phyloP scores from a whole-genome alignment of 1,140 invertebrate species.

The Lordiphosa clarofinis region DNA sequence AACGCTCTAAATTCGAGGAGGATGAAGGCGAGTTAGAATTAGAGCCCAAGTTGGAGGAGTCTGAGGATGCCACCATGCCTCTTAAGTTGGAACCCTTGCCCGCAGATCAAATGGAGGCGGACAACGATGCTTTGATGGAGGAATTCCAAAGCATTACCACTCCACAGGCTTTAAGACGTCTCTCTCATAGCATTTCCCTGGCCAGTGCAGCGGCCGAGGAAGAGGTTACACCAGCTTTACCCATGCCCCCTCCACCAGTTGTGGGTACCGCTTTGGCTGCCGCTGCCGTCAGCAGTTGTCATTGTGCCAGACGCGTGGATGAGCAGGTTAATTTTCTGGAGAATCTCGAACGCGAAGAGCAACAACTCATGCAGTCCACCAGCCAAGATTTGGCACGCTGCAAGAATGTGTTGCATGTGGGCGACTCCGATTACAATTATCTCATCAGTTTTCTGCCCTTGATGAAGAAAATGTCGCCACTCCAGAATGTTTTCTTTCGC shows the following conservation, averaged over 20 bases:
- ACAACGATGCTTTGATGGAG: constrained; percentile 59
- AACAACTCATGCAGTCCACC: constrained; percentile 71
- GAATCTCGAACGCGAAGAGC: constrained; percentile 61
- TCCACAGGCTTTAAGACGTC: constrained; percentile 58
- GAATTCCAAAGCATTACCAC: constrained; percentile 62
- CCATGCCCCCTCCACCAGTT: neutral
- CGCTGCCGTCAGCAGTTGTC: constrained; percentile 50
- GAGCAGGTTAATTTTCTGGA: constrained; percentile 71
- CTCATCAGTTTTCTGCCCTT: constrained; percentile 71
- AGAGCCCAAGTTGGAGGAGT: constrained; percentile 3
- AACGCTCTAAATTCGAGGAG: constrained; percentile 31
- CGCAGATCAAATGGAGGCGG: constrained; percentile 61
- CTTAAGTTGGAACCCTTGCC: constrained; percentile 30
- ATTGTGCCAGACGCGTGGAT: constrained; percentile 68
- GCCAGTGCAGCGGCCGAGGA: constrained; percentile 62
- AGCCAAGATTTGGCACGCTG: constrained; percentile 61
- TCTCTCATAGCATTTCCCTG: constrained; percentile 64
- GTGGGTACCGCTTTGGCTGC: constrained; percentile 30
- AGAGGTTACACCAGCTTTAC: constrained; percentile 1
- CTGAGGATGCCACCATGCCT: constrained; percentile 24
- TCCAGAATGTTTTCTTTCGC: constrained; percentile 69
- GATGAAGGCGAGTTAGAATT: constrained; percentile 12
- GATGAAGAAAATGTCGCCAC: constrained; percentile 71
- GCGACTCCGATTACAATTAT: constrained; percentile 74
- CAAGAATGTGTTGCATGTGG: constrained; percentile 63